phyloP scores from a whole-genome alignment of 2,888 invertebrate genomes.

The Iselma pallidipennis region DNA sequence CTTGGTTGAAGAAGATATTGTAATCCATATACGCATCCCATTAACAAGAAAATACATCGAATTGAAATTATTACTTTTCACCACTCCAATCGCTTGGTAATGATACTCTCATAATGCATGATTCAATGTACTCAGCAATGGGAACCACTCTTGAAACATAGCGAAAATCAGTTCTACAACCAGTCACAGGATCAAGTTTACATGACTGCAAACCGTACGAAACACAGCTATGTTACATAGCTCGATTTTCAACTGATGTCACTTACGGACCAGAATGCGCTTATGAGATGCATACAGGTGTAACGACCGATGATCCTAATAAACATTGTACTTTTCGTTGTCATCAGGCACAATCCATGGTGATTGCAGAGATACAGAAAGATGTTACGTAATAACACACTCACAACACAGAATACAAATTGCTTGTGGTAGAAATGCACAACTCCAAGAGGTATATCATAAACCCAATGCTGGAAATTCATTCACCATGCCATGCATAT shows the following conservation, averaged over 20 bases:
- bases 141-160: neutral
- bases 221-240: conserved; percentile 24
- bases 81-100: too few relatives aligned
- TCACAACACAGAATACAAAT: conserved; percentile 13
- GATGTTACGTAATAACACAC: conserved; percentile 22
- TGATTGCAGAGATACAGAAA: conserved; percentile 23
- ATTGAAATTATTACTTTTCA: too few relatives aligned
- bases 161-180: neutral
- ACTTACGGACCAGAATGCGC: conserved; percentile 23
- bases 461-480: conserved; percentile 14
- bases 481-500: conserved; percentile 19
- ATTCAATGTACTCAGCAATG: neutral
- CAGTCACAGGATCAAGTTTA: conserved; percentile 10
- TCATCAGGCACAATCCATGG: conserved; percentile 16
- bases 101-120: neutral
- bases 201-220: conserved; percentile 22
- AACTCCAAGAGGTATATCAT: neutral
- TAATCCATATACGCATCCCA: too few relatives aligned
- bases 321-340: conserved; percentile 25
- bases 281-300: conserved; percentile 21
- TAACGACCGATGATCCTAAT: conserved; percentile 22
- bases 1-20: too few relatives aligned
- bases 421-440: conserved; percentile 5
- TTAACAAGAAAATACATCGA: too few relatives aligned
- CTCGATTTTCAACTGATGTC: conserved; percentile 23